These are phyloP conservation scores for Drosophila cardini DNA, from an alignment of 1,140 invertebrate species.

Conservation along the genomic window DNA sequence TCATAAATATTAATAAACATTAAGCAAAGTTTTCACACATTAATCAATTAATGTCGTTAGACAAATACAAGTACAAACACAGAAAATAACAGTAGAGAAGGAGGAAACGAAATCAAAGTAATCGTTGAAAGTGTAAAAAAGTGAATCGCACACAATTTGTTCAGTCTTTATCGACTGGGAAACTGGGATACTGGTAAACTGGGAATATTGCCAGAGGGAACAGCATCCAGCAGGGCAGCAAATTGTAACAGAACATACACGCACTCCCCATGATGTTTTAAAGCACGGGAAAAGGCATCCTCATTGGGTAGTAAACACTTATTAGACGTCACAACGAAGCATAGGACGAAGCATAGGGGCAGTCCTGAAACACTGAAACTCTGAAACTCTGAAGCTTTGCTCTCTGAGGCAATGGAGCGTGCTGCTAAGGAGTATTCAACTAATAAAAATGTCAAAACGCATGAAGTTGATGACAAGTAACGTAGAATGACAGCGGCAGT, in stretches of 20 bases:
- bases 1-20: constrained; percentile 5
- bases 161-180: constrained; percentile 64
- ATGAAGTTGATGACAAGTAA: constrained; percentile 82
- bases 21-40: neutral
- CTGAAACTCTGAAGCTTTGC: neutral
- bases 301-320: constrained; percentile 74
- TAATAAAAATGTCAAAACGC: constrained; percentile 83
- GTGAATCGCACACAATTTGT: constrained; percentile 56
- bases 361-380: constrained; percentile 5
- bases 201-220: constrained; percentile 14
- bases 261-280: constrained; percentile 54
- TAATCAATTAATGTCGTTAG: neutral
- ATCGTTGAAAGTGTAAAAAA: constrained; percentile 24
- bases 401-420: constrained; percentile 71
- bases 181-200: constrained; percentile 62
- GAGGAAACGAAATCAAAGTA: constrained; percentile 20
- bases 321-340: constrained; percentile 69
- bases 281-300: constrained; percentile 59
- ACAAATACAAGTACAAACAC: constrained; percentile 3
- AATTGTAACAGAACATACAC: constrained; percentile 43
- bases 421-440: constrained; percentile 79
- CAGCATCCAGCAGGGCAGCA: constrained; percentile 41
- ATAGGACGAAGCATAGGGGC: constrained; percentile 5
- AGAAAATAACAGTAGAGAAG: no score
- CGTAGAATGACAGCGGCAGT: constrained; percentile 67